A percentile compares a stretch with the other conserved stretches of the same genome.
Evolutionary conservation across 1,140 invertebrate species (phyloP).

Genomic region (Eriosoma lanigerum): DNA sequence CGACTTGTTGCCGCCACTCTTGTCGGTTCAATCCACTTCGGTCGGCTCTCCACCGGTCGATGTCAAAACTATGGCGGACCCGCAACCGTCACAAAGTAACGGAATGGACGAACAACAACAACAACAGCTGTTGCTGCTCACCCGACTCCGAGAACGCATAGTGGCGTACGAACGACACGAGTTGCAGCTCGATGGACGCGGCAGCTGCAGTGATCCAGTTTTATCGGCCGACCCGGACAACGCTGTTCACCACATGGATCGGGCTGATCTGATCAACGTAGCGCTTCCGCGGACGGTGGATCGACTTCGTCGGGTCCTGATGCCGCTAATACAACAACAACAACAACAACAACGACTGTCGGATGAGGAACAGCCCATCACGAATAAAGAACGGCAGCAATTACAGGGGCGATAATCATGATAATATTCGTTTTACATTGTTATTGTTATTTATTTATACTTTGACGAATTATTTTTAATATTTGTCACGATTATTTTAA

Average conservation of each 20-base stretch:
- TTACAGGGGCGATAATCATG: no score
- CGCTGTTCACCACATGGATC: not conserved
- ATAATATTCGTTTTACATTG: no score
- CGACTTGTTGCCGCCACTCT: conserved; percentile 18
- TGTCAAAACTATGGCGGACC: not conserved
- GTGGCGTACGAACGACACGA: conserved; percentile 30
- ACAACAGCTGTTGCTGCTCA: not conserved
- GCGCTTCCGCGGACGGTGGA: conserved; percentile 23
- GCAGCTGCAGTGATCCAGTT: no score
- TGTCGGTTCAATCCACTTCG: not conserved
- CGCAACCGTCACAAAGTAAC: not conserved
- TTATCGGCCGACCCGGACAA: not conserved
- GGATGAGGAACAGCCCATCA: not conserved
- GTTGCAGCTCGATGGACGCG: not conserved
- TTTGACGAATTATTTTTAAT: no score
- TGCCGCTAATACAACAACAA: not conserved
- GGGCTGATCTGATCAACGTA: conserved; percentile 14
- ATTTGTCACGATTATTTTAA: no score
- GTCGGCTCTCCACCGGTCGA: not conserved
- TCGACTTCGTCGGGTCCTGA: not conserved
- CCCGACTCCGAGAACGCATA: conserved; percentile 17
- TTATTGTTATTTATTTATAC: no score
- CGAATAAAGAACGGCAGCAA: not conserved
- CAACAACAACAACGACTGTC: not conserved
- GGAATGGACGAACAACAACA: not conserved